Evolutionary conservation across 2,113 vertebrate genomes (phyloP), one percentile per base, ranked within the genome.

Genomic region (Neoarius graeffei): DNA sequence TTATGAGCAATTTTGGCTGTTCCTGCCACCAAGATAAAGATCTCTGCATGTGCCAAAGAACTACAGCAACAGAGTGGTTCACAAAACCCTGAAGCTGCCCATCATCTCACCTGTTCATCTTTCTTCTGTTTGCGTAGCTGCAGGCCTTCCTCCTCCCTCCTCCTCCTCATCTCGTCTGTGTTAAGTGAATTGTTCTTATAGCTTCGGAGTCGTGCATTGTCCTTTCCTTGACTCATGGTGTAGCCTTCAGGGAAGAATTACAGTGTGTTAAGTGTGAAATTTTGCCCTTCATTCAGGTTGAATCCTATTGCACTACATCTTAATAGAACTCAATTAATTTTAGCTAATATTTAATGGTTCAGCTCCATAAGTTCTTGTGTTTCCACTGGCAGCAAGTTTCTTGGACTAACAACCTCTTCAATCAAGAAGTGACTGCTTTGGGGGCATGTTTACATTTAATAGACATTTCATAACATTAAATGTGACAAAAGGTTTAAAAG

Each of bases 131-230:
- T 99, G 59, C 98, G 96, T 30, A 99, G 95, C 91, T 99, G 98
- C 66, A 99, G 94, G 59, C 98, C 98, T 92, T 99, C 98, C 89
- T 99, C 98, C 90, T 99, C 98, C 89, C 98, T 95, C 92, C 98
- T 96, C 27, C 98, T 96, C 83, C 98, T 96, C 98, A 99, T 99
- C 91, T 99, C 98, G 23, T 99, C 98, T 42, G 98, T 96, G 92
- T 99, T 99, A 79, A 99, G 95, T 42, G 98, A 99, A 92, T 99
- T 99, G 95, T 99, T 99, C 95, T 99, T 99, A 91, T 99, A 99
- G 96, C 98, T 99, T 93, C 98, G 98, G 91, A 99, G 95, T 90
- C 98, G 97, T 91, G 97, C 97, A 93, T 98, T 99, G 91, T 99
- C 98, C 94, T 99, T 99, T 94, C 96, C 96, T 94, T 98, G 96